Evolutionary conservation across 2,797 vertebrate genomes (phyloP).

Genomic region (Zalophus californianus): DNA sequence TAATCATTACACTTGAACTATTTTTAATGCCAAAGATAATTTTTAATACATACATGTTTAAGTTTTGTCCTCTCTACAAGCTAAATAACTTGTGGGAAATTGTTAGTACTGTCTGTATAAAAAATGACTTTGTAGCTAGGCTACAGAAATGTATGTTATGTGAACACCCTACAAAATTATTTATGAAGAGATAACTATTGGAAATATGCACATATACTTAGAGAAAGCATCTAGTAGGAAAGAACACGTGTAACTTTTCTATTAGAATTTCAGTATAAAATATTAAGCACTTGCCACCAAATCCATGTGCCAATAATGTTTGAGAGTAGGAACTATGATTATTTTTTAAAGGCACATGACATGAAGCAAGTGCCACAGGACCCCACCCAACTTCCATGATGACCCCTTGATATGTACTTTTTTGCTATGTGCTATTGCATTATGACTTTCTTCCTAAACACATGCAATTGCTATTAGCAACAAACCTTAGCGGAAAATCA

Average conservation of each 20-base stretch:
- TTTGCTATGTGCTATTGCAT: not conserved
- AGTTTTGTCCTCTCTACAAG: not conserved
- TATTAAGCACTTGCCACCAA: slow-evolving; percentile 19
- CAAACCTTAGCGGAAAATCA: slow-evolving; percentile 55
- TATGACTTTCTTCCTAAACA: slow-evolving; percentile 67
- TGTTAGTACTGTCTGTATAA: not conserved
- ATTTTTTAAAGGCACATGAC: not conserved
- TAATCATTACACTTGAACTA: not conserved
- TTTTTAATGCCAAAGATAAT: not conserved
- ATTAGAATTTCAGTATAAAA: slow-evolving; percentile 51
- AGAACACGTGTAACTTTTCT: slow-evolving; percentile 11
- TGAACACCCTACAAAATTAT: not conserved
- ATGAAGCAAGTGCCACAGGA: not conserved
- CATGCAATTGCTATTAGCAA: slow-evolving; percentile 60
- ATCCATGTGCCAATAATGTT: slow-evolving; percentile 8
- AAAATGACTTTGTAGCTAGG: not conserved
- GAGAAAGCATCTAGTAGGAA: not conserved
- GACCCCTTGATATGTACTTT: not conserved
- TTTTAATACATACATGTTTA: slow-evolving; percentile 1
- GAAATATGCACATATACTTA: slow-evolving; percentile 35
- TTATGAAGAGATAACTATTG: slow-evolving; percentile 36
- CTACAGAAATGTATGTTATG: not conserved
- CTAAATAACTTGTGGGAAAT: not conserved
- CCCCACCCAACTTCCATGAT: fast-evolving
- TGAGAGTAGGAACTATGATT: slow-evolving; percentile 31